Evolutionary conservation across 2,113 vertebrate genomes (phyloP).

Genomic region (Barnardius zonarius): DNA sequence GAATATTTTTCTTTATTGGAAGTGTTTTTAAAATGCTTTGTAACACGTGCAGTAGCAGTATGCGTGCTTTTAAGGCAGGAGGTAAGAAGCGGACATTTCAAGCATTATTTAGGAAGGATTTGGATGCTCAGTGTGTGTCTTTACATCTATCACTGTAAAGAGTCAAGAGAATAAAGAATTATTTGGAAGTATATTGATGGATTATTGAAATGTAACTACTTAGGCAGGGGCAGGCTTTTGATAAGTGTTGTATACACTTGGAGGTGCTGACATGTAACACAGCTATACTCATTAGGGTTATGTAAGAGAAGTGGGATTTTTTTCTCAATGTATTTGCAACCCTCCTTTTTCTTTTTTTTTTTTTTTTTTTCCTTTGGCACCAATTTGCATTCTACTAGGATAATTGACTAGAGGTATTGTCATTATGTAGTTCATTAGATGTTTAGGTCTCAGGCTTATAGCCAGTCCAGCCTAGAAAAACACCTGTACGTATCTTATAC

Average conservation of each 20-base stretch:
- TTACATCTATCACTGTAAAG: neutral
- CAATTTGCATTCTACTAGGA: neutral
- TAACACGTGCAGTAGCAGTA: neutral
- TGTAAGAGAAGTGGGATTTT: neutral
- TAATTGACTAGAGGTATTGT: neutral
- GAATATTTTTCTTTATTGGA: neutral
- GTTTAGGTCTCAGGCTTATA: neutral
- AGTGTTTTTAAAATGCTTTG: neutral
- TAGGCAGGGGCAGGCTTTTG: neutral
- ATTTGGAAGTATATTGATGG: conserved; percentile 6
- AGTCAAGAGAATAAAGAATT: neutral
- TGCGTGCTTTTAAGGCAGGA: neutral
- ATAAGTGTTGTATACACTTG: neutral
- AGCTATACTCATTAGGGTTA: neutral
- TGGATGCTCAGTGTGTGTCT: neutral
- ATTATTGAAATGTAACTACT: neutral
- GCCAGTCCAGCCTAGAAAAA: neutral
- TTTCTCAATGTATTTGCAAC: neutral
- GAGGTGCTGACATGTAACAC: neutral
- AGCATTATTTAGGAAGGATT: neutral
- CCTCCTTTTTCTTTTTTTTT: too few relatives aligned
- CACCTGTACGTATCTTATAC: neutral
- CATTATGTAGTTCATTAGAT: neutral
- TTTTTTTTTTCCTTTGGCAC: neutral
- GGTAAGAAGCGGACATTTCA: neutral